Percentiles rank a stretch among this genome's conserved stretches.
Evolutionary conservation across 2,113 vertebrate species (phyloP).

Genomic region (Panthera uncia): DNA sequence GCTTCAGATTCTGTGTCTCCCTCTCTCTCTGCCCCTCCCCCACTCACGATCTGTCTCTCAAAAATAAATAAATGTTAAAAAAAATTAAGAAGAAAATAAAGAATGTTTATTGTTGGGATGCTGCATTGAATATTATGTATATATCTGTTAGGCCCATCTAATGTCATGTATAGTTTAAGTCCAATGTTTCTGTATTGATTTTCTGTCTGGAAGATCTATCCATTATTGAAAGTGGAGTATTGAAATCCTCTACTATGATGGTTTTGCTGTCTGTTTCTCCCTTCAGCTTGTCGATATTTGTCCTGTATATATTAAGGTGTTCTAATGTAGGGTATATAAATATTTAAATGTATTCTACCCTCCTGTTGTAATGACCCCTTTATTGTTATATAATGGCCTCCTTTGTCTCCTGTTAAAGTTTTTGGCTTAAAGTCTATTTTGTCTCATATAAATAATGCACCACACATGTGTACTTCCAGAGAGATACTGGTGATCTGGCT

Average conservation of each 20-base stretch:
- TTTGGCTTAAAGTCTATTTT: background rate
- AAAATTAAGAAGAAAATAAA: background rate
- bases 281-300: background rate
- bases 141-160: background rate
- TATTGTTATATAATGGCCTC: background rate
- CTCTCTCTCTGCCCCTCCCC: no score
- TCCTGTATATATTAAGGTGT: background rate
- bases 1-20: no score
- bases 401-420: background rate
- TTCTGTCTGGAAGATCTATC: background rate
- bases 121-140: background rate
- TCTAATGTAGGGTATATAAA: background rate
- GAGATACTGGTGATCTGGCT: background rate
- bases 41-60: no score
- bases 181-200: background rate
- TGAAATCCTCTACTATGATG: background rate
- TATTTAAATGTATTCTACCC: background rate
- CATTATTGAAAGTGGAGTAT: background rate
- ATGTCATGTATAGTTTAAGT: background rate
- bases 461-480: background rate
- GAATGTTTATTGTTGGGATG: background rate
- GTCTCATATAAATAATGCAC: background rate
- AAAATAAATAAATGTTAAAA: no score
- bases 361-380: background rate
- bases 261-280: background rate